Evolutionary conservation across 1,140 invertebrate genomes (phyloP).

Genomic region (Marisa cornuarietis): DNA sequence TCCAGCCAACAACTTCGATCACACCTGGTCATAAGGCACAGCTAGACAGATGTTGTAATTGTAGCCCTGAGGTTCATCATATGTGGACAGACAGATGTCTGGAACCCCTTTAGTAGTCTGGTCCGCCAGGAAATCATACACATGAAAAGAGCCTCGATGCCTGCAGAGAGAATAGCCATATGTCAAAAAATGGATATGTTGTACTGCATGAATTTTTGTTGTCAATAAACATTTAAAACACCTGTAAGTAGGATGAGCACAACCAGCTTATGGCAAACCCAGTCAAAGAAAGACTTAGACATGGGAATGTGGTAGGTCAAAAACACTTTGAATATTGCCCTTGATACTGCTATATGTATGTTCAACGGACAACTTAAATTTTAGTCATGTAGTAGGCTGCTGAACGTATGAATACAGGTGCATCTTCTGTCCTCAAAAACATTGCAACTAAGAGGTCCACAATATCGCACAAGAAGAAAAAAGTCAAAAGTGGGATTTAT

Average conservation of each 20-base stretch:
- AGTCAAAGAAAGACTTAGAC: no score
- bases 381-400: no score
- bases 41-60: slow-evolving; percentile 56
- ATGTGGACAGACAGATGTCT: slow-evolving; percentile 56
- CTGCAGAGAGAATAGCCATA: slow-evolving; percentile 28
- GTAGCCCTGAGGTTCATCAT: slow-evolving; percentile 55
- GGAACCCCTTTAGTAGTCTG: slow-evolving; percentile 50
- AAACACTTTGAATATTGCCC: no score
- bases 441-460: no score
- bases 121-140: slow-evolving; percentile 59
- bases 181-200: background rate
- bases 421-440: no score
- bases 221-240: background rate
- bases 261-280: no score
- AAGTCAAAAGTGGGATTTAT: no score
- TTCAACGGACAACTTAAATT: no score
- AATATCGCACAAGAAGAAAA: no score
- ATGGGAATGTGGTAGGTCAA: no score
- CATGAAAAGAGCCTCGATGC: slow-evolving; percentile 52
- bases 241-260: background rate
- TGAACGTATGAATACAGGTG: no score
- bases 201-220: background rate
- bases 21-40: slow-evolving; percentile 53
- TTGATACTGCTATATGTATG: no score
- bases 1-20: background rate